These are phyloP conservation scores for Tribolium castaneum DNA, from an alignment of 1,140 invertebrate genomes.

Conservation along the genomic window DNA sequence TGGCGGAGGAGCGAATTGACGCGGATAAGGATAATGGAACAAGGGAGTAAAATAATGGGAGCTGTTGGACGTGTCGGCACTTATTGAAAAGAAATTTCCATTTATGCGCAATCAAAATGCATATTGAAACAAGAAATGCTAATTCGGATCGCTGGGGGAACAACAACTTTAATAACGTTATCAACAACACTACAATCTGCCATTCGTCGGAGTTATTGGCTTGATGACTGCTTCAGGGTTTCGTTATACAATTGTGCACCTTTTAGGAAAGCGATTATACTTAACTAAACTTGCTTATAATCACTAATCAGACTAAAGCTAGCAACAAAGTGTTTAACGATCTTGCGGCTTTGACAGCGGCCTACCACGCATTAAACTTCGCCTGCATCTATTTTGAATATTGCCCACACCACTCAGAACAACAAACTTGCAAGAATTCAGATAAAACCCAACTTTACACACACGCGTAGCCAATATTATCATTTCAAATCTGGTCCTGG, in stretches of 20 bases:
- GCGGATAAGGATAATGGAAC: not conserved
- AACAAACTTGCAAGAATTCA: not conserved
- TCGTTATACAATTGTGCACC: not conserved
- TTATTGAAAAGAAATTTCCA: conserved; percentile 39
- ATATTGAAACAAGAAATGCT: conserved; percentile 29
- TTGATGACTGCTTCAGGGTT: conserved; percentile 3
- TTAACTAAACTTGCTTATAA: not conserved
- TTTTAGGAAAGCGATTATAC: not conserved
- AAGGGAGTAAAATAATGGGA: conserved; percentile 3
- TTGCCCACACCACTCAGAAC: not conserved
- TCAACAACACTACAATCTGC: conserved; percentile 18
- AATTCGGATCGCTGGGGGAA: conserved; percentile 14
- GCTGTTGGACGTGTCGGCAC: not conserved
- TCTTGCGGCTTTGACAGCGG: not conserved
- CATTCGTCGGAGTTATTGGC: not conserved
- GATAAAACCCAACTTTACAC: not conserved
- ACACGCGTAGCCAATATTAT: too few relatives aligned
- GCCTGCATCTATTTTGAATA: not conserved
- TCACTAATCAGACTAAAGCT: not conserved
- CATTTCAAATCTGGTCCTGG: too few relatives aligned
- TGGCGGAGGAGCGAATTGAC: not conserved
- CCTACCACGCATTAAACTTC: not conserved
- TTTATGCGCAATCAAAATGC: conserved; percentile 38
- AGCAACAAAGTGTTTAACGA: not conserved
- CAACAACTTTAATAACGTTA: conserved; percentile 37